Conservation (phyloP, 2,797 vertebrate species). For the Toxotes lorentzi region DNA sequence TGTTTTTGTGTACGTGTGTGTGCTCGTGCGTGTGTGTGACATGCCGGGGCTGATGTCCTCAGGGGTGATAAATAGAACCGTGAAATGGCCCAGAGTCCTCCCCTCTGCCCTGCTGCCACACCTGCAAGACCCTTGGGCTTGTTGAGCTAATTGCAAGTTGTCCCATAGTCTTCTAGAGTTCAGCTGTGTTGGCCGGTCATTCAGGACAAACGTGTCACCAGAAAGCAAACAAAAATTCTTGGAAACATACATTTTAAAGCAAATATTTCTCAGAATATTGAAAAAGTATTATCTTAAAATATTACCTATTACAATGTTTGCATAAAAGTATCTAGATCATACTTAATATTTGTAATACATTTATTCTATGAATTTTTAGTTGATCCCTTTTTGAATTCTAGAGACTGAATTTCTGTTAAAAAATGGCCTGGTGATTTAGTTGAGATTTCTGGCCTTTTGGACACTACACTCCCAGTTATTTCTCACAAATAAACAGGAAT, state of each 20-base stretch:
- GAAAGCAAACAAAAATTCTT: conserved; percentile 12
- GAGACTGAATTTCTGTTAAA: neutral
- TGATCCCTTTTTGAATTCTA: neutral
- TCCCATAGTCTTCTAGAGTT: conserved; percentile 29
- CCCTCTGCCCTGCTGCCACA: conserved; percentile 68
- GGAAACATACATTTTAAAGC: neutral
- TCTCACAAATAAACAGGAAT: neutral
- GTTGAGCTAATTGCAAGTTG: conserved; percentile 54
- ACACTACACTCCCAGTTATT: conserved; percentile 10
- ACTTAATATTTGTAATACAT: neutral
- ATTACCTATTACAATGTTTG: neutral
- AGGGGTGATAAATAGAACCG: conserved; percentile 92
- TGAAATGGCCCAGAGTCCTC: conserved; percentile 86
- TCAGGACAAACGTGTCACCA: conserved; percentile 19
- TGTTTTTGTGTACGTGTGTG: conserved; percentile 36
- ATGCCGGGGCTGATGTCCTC: conserved; percentile 91
- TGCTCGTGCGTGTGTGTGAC: conserved; percentile 75
- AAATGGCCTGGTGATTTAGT: neutral
- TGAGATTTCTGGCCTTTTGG: neutral
- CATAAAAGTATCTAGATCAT: neutral
- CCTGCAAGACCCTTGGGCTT: conserved; percentile 67
- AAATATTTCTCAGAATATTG: neutral
- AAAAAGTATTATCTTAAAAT: neutral
- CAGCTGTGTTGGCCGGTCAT: conserved; percentile 11
- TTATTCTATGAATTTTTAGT: neutral